Conservation (phyloP, 2,113 vertebrate species). For the Aepyceros melampus region DNA sequence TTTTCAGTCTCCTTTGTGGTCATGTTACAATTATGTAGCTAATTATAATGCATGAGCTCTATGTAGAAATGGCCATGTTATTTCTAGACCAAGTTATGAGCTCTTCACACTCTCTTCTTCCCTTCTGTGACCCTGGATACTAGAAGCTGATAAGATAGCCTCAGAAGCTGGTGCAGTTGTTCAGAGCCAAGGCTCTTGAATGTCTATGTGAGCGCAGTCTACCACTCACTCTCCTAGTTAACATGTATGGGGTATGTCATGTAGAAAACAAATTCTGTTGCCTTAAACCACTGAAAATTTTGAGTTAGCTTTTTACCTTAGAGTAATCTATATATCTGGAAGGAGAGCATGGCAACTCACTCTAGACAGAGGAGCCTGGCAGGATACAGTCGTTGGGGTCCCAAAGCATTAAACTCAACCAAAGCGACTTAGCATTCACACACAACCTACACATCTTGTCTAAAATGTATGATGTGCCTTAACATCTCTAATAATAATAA, state of each 20-base stretch:
- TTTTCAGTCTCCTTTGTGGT: not conserved
- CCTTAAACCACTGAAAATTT: not conserved
- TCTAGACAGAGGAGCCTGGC: not conserved
- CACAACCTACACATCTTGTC: not conserved
- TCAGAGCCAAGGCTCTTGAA: not conserved
- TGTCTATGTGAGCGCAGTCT: not conserved
- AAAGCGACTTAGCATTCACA: not conserved
- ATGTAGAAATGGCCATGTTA: not conserved
- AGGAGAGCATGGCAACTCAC: not conserved
- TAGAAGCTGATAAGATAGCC: not conserved
- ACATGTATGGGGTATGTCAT: not conserved
- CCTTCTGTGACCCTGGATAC: not conserved
- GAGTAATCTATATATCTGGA: not conserved
- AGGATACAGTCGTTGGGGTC: not conserved
- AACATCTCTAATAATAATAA: conserved; percentile 48
- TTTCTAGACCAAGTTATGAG: not conserved
- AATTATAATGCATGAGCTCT: not conserved
- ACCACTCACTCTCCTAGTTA: not conserved
- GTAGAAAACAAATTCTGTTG: not conserved
- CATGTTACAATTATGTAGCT: not conserved
- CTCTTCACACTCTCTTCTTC: not conserved
- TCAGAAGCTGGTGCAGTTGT: not conserved
- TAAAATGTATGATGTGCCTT: not conserved
- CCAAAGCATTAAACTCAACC: not conserved
- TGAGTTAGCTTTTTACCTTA: not conserved